Base-by-base conservation (phyloP, 1,140 invertebrate genomes). In the Oryctes rhinoceros region DNA sequence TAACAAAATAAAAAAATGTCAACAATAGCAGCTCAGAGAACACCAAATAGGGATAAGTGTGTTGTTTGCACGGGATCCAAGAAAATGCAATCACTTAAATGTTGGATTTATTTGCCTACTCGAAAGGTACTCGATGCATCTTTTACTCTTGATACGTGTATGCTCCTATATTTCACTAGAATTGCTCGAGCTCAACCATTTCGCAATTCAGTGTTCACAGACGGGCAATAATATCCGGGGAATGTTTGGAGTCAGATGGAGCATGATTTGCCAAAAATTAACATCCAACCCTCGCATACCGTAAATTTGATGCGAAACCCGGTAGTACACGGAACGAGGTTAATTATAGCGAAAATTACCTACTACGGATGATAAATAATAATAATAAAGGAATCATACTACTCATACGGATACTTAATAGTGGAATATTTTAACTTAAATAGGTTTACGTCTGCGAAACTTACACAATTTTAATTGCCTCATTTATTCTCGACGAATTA, bases 201-300 rank as follows among this genome's bases (percentile, higher is more conserved):
- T 67, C 65, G 3, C 30, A 11, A 35, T 10, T 24, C 24, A 13
- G 6, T 18, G 20, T 67, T 67, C 24, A 20, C 24, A 18, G 7
- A 67, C 0, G 18, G 4, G 65, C 65, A 67, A 18, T 67, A 67
- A 67, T 67, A 67, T 67, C 65, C 65, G 24, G n/a, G 62, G 62
- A 67, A 67, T 67, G 62, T 67, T 67, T 67, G 30, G 18, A 30
- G 18, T 24, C 20, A 30, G 65, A 67, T 18, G 65, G 18, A 35
- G 24, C 18, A 67, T 67, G 65, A 67, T 67, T 67, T 30, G 65
- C 13, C 65, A 67, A 67, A 67, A 67, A 67, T 67, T 67, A 30
- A 1, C 65, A 24, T 67, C 13, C 65, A 18, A 67, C 7, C 18
- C 24, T 67, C 65, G 65, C 18, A 67, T 67, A 18, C 11, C 18